Evolutionary conservation across 2,797 vertebrate species (phyloP).

Genomic region (Hipposideros larvatus): DNA sequence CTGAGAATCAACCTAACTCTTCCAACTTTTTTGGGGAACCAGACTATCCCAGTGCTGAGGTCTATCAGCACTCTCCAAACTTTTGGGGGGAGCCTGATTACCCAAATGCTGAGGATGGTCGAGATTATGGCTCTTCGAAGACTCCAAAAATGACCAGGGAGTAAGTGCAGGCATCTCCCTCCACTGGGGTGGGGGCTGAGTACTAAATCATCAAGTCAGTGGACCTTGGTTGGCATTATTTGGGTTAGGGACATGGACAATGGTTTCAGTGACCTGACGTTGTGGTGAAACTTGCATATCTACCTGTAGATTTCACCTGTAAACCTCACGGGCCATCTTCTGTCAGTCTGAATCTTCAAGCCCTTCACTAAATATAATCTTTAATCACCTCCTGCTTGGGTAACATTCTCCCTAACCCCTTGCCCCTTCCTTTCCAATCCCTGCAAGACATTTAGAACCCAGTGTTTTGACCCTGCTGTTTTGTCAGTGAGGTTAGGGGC

Average conservation of each 20-base stretch:
- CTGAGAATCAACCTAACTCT: background rate
- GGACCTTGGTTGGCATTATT: background rate
- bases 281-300: background rate
- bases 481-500: background rate
- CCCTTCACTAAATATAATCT: background rate
- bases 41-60: constrained; percentile 57
- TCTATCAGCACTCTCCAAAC: background rate
- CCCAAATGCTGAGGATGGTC: constrained; percentile 78
- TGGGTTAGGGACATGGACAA: background rate
- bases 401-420: background rate
- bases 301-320: background rate
- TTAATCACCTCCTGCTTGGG: background rate
- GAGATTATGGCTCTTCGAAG: constrained; percentile 91
- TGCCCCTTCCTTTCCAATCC: background rate
- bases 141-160: constrained; percentile 90
- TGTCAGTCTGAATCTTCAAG: background rate
- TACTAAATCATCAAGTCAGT: background rate
- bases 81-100: constrained; percentile 65
- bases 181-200: background rate
- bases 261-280: background rate
- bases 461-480: background rate
- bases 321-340: background rate
- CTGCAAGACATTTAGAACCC: background rate
- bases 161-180: constrained; percentile 84
- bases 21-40: background rate